Conservation (phyloP, 1,140 invertebrate genomes). For the Polypedilum pembai region DNA sequence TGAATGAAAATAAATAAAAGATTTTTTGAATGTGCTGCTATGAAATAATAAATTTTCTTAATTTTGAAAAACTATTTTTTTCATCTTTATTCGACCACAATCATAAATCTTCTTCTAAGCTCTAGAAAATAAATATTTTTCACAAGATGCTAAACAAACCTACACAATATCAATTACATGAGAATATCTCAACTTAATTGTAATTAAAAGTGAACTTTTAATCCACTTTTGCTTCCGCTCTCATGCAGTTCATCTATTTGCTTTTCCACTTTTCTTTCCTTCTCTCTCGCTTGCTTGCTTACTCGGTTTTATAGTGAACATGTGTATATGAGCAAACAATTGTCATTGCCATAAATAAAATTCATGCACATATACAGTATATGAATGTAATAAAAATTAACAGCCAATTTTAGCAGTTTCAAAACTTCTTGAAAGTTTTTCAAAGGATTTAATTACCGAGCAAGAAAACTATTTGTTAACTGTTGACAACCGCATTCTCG, state of each 20-base stretch:
- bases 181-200: conserved; percentile 12
- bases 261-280: background rate
- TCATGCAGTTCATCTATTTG: background rate
- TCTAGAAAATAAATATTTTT: no score
- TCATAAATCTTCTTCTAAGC: no score
- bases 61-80: no score
- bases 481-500: background rate
- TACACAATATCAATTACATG: background rate
- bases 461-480: background rate
- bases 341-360: conserved; percentile 13
- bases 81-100: no score
- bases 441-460: background rate
- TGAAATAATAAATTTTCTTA: no score
- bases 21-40: no score
- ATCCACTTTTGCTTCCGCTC: background rate
- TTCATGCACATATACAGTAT: background rate
- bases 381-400: background rate
- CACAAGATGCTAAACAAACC: no score
- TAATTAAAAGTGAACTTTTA: conserved; percentile 5
- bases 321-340: background rate
- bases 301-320: background rate
- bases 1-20: no score
- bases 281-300: no score
- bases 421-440: background rate
- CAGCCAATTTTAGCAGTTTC: background rate